Percentiles rank a stretch among this genome's conserved stretches.
phyloP scores from a whole-genome alignment of 2,113 vertebrate species.

The Papio anubis region DNA sequence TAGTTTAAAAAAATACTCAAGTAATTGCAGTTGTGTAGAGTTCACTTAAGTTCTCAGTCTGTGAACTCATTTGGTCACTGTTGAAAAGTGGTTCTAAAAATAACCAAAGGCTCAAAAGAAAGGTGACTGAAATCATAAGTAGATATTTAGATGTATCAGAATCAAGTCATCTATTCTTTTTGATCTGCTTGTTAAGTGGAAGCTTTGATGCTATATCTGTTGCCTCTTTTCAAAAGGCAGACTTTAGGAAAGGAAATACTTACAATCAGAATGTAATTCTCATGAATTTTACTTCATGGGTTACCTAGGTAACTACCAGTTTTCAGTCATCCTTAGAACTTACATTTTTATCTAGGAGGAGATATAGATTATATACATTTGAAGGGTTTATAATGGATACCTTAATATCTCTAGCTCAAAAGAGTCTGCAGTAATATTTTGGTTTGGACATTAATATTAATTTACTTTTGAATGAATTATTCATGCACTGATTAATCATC shows the following conservation, averaged over 20 bases:
- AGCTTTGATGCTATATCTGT: slow-evolving; percentile 48
- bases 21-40: neutral
- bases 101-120: slow-evolving; percentile 22
- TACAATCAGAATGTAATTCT: slow-evolving; percentile 56
- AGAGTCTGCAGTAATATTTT: neutral
- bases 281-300: slow-evolving; percentile 58
- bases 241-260: slow-evolving; percentile 32
- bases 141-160: slow-evolving; percentile 52
- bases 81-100: slow-evolving; percentile 62
- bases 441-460: neutral
- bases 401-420: neutral
- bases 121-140: slow-evolving; percentile 39
- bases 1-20: neutral
- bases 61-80: neutral
- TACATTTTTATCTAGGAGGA: slow-evolving; percentile 46
- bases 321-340: slow-evolving; percentile 51
- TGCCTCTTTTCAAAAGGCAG: slow-evolving; percentile 60
- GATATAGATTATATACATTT: slow-evolving; percentile 11
- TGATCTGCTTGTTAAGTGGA: slow-evolving; percentile 43
- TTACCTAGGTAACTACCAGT: slow-evolving; percentile 64
- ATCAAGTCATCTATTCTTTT: slow-evolving; percentile 24
- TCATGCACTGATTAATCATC: neutral
- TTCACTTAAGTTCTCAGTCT: neutral
- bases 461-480: slow-evolving; percentile 35
- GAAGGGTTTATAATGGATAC: neutral